Evolutionary conservation across 2,797 vertebrate genomes (phyloP).

Genomic region (Phalanger gymnotis): DNA sequence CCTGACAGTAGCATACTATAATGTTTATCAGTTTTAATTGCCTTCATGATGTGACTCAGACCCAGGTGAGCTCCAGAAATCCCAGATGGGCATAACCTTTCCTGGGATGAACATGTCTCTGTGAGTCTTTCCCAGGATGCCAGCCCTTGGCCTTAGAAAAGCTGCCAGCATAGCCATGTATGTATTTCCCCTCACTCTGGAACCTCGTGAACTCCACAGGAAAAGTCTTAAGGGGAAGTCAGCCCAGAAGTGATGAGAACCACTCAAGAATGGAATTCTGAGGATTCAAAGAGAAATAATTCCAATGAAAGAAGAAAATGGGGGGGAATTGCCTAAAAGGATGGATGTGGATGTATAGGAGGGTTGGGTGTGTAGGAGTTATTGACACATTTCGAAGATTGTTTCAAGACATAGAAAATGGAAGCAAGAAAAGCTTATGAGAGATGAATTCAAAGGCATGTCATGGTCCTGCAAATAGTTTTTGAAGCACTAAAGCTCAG

Average conservation of each 20-base stretch:
- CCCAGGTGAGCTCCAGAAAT: not conserved
- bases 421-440: not conserved
- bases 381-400: not conserved
- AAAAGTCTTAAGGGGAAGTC: not conserved
- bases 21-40: not conserved
- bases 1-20: not conserved
- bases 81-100: not conserved
- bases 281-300: not conserved
- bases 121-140: not conserved
- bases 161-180: not conserved
- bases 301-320: not conserved
- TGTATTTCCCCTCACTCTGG: not conserved
- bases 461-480: not conserved
- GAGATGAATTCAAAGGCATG: not conserved
- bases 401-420: not conserved
- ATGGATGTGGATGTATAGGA: not conserved
- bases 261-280: not conserved
- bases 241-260: not conserved
- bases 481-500: not conserved
- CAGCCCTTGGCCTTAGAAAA: not conserved
- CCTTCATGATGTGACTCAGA: not conserved
- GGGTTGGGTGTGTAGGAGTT: not conserved
- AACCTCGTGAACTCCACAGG: not conserved
- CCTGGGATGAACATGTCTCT: not conserved
- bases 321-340: not conserved